Conservation (phyloP, 2,113 vertebrate genomes). For the Myotis yumanensis region DNA sequence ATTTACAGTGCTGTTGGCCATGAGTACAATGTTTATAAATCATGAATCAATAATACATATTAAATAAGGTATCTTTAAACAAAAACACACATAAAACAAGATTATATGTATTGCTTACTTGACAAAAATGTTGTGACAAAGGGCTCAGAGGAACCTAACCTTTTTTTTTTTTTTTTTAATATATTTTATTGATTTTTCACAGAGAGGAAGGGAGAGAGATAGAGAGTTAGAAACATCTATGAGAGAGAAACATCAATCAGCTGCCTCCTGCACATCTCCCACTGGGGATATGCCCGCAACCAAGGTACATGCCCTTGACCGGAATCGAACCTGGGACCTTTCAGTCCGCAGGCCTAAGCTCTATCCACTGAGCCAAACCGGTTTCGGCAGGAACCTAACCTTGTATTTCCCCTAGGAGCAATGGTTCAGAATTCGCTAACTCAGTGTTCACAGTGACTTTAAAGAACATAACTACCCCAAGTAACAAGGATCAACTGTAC, state of each 20-base stretch:
- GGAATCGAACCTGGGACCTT: no score
- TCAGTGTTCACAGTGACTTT: not conserved
- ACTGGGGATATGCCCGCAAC: no score
- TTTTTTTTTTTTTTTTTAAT: no score
- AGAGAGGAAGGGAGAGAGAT: no score
- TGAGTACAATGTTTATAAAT: not conserved
- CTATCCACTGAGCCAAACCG: no score
- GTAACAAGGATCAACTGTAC: slow-evolving; percentile 3
- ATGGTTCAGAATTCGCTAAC: not conserved
- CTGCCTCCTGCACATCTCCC: no score
- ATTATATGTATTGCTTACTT: not conserved
- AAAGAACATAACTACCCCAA: not conserved
- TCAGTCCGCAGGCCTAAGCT: no score
- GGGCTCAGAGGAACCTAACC: not conserved
- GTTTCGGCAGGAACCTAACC: not conserved
- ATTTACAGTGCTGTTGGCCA: not conserved
- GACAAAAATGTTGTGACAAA: not conserved
- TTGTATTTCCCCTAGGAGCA: not conserved
- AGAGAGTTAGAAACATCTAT: no score
- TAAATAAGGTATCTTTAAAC: slow-evolving; percentile 2
- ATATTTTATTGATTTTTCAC: no score
- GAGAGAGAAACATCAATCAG: no score
- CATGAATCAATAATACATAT: not conserved
- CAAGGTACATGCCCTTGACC: no score
- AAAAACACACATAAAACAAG: not conserved